phyloP scores from a whole-genome alignment of 2,113 vertebrate species.

The Murina feae region DNA sequence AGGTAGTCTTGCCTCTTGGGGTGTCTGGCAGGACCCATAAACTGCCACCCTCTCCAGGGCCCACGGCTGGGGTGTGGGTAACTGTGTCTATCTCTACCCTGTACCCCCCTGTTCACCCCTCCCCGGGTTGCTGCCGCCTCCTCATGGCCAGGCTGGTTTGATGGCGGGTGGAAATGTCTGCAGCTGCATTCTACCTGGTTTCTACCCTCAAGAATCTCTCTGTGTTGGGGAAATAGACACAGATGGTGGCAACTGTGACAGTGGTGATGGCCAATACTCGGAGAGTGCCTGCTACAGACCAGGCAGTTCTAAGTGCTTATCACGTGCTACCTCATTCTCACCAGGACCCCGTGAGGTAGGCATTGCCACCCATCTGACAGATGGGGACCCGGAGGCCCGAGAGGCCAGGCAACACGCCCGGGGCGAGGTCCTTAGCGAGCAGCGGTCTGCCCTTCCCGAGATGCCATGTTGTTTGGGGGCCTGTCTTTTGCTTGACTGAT shows the following conservation, averaged over 20 bases:
- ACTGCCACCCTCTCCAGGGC: not conserved
- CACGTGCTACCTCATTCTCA: not conserved
- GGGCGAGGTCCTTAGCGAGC: not conserved
- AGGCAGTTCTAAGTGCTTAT: fast-evolving
- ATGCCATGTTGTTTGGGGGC: fast-evolving
- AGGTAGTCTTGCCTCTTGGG: not conserved
- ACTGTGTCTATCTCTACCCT: not conserved
- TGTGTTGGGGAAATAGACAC: not conserved
- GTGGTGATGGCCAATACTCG: fast-evolving
- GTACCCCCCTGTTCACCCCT: fast-evolving
- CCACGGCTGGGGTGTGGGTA: fast-evolving
- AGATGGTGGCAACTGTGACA: fast-evolving
- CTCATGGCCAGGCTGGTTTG: not conserved
- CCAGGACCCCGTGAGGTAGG: fast-evolving
- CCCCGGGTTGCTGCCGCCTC: fast-evolving
- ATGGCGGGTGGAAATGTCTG: not conserved
- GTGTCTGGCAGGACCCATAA: not conserved
- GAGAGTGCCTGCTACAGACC: fast-evolving
- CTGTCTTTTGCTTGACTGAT: not conserved
- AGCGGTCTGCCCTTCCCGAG: not conserved
- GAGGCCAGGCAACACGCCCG: too few relatives aligned
- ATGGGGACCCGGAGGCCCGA: not conserved
- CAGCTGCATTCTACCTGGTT: not conserved
- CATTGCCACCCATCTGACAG: not conserved
- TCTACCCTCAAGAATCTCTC: not conserved